A percentile compares a stretch with the other conserved stretches of the same genome.
Evolutionary conservation across 2,797 vertebrate genomes (phyloP).

Genomic region (Propithecus perrieri): DNA sequence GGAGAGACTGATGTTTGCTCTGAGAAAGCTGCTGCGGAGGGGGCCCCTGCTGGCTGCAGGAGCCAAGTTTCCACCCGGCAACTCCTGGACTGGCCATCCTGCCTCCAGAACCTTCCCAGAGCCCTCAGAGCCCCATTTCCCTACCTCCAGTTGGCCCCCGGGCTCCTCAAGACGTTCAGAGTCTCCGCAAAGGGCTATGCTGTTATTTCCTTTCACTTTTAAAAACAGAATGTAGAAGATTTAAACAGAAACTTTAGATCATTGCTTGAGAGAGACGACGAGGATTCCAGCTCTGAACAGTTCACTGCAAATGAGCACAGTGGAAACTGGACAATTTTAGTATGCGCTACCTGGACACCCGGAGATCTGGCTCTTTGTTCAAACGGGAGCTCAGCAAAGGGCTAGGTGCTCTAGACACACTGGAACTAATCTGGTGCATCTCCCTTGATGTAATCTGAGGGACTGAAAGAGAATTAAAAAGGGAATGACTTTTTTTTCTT

Average conservation of each 20-base stretch:
- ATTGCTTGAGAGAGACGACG: background rate
- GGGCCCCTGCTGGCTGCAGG: slow-evolving; percentile 64
- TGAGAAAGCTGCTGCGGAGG: slow-evolving; percentile 70
- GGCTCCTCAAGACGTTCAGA: background rate
- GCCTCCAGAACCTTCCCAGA: slow-evolving; percentile 6
- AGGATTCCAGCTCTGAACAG: background rate
- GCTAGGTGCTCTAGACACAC: background rate
- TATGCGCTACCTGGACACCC: background rate
- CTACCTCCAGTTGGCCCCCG: too few species aligned
- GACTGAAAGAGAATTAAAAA: background rate
- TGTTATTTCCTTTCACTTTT: background rate
- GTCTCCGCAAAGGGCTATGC: background rate
- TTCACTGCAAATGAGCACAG: background rate
- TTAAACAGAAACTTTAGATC: background rate
- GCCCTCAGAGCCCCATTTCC: background rate
- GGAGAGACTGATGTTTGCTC: slow-evolving; percentile 82
- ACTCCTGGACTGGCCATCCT: background rate
- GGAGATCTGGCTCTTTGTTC: background rate
- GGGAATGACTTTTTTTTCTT: background rate
- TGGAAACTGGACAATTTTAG: background rate
- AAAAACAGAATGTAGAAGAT: background rate
- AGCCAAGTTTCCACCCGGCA: slow-evolving; percentile 71
- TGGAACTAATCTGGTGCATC: background rate
- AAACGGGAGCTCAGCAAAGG: background rate
- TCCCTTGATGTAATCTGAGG: background rate